These are phyloP conservation scores for Sebastes diaconus DNA, from an alignment of 2,797 vertebrate species.

Conservation along the genomic window DNA sequence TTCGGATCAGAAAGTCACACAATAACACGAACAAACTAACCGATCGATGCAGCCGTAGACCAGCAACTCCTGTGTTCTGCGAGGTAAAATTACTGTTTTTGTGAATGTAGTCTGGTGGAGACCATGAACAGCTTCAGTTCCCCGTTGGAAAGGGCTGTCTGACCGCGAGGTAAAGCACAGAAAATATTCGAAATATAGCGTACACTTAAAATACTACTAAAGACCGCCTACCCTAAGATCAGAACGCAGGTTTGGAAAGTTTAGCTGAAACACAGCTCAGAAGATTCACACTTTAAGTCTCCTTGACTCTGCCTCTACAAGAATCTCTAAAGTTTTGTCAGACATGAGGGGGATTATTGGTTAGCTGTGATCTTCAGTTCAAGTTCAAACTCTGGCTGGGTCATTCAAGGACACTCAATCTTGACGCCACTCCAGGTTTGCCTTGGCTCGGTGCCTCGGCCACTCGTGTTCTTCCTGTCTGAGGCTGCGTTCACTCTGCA, in stretches of 20 bases:
- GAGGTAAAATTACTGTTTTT: too few species aligned
- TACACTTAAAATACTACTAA: too few species aligned
- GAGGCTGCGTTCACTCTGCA: slow-evolving; percentile 13
- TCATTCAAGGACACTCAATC: slow-evolving; percentile 42
- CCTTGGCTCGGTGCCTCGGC: slow-evolving; percentile 37
- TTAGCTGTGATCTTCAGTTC: neutral
- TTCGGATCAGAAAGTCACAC: too few species aligned
- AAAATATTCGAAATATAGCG: too few species aligned
- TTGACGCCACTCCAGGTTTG: slow-evolving; percentile 43
- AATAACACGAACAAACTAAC: too few species aligned
- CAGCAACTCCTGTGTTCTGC: too few species aligned
- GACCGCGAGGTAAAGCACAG: too few species aligned
- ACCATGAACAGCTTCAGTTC: too few species aligned
- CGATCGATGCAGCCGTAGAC: too few species aligned
- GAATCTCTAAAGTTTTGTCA: neutral
- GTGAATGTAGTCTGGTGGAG: too few species aligned
- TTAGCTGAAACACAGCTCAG: neutral
- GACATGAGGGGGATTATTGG: neutral
- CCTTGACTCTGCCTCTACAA: neutral
- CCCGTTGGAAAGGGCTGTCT: too few species aligned
- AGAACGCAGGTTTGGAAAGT: neutral
- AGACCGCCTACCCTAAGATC: neutral
- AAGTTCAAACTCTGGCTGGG: slow-evolving; percentile 34
- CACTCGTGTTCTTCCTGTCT: slow-evolving; percentile 43
- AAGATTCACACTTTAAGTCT: neutral